These are phyloP conservation scores for Ceratina australensis DNA, from an alignment of 1,140 invertebrate genomes.

Conservation along the genomic window DNA sequence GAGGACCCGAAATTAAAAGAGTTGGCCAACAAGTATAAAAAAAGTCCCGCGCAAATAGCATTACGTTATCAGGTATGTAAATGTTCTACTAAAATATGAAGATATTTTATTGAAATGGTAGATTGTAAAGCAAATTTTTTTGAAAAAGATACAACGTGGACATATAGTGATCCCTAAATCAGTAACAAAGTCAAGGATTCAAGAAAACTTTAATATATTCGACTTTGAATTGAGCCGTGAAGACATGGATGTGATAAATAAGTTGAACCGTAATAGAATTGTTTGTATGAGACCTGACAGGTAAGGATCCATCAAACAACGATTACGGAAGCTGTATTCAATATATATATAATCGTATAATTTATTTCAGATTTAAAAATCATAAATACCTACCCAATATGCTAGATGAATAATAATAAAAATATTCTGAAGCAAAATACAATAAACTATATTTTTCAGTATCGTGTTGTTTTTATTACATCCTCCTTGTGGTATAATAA, in stretches of 20 bases:
- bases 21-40: slow-evolving; percentile 84
- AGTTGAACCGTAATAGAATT: neutral
- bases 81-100: neutral
- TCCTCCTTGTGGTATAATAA: neutral
- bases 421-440: neutral
- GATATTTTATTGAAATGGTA: neutral
- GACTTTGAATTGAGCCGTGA: neutral
- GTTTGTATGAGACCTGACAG: too few relatives aligned
- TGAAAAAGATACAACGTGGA: slow-evolving; percentile 4
- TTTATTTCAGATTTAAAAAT: neutral
- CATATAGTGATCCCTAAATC: slow-evolving; percentile 15
- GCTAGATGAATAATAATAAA: neutral
- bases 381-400: slow-evolving; percentile 3
- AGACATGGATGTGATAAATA: neutral
- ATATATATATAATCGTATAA: neutral
- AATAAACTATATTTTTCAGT: neutral
- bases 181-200: neutral
- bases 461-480: neutral
- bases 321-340: neutral
- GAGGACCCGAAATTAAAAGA: slow-evolving; percentile 83
- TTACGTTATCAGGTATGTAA: slow-evolving; percentile 75
- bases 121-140: neutral
- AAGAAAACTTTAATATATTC: slow-evolving; percentile 14
- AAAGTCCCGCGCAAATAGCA: slow-evolving; percentile 84
- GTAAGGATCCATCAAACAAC: neutral